Evolutionary conservation across 2,888 invertebrate genomes (phyloP), one percentile per base, ranked within the genome.

Genomic region (Synergus umbraculus): DNA sequence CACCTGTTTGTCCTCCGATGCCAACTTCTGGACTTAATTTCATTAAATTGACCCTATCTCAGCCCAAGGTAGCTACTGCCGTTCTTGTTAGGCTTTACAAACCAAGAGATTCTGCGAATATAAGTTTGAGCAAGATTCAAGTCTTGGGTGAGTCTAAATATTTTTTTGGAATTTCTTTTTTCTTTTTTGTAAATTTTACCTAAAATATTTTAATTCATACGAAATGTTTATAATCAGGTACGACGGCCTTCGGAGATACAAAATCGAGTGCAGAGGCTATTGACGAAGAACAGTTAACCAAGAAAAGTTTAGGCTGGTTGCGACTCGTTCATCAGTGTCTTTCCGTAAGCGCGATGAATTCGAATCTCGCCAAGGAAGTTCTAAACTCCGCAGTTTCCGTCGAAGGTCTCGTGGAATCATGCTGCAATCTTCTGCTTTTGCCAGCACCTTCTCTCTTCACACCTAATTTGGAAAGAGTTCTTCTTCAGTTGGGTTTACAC

Each of bases 101-200:
- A 90, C 98, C 98, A 0, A 93, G 97, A 54, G 98, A 98, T 89
- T 97, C 97, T n/a, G 95, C 96, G 86, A 97, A 96, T 88, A 96
- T 98, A 90, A 98, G 98, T 7, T 93, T 98, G 64, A 95, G 97
- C 81, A 98, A 98, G 93, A 95, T 98, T 83, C 94, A 96, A 4
- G 93, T 98, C 76, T 93, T 98, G 65, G 98, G 97, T 0, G 7
- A 67, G 67, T 12, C 0, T 4, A 43, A 18, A 10, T 29, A 22
- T 66, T 18, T 44, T 1, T 66, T n/a, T n/a, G 0, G 1, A 10
- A 2, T 29, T 63, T 63, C 1, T 18, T 10, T 22, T 10, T 12
- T 22, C 5, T 10, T 22, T 10, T 12, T 22, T 1, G 1, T 22
- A 18, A 22, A 63, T 63, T 29, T 37, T 5, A 37, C 5, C 5